These are phyloP conservation scores for honey bee (Apis mellifera) DNA, from an alignment of 1,140 invertebrate species.

Conservation along the genomic window DNA sequence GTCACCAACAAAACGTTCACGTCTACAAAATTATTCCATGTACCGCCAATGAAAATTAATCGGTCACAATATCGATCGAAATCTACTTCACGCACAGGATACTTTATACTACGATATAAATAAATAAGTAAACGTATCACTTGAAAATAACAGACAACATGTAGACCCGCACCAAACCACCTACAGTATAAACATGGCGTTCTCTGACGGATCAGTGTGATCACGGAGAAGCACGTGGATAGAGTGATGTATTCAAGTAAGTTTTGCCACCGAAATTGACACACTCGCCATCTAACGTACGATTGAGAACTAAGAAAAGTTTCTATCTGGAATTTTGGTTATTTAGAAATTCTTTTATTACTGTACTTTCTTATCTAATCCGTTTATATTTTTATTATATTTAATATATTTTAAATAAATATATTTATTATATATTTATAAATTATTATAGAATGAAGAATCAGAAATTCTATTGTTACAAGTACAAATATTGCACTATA, in stretches of 20 bases:
- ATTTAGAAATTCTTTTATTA: neutral
- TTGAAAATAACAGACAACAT: slow-evolving; percentile 59
- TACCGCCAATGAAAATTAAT: neutral
- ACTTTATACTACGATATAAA: slow-evolving; percentile 35
- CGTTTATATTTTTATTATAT: neutral
- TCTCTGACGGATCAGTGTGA: neutral
- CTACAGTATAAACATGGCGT: slow-evolving; percentile 62
- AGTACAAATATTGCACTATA: neutral
- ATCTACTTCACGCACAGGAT: slow-evolving; percentile 12
- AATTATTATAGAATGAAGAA: neutral
- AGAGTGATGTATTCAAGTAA: neutral
- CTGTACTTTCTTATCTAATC: no score
- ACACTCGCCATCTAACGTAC: neutral
- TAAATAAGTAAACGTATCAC: slow-evolving; percentile 58
- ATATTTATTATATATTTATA: neutral
- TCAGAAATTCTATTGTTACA: neutral
- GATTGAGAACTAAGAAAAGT: neutral
- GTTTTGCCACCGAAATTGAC: neutral
- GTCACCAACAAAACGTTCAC: slow-evolving; percentile 38
- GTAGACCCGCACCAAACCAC: slow-evolving; percentile 42
- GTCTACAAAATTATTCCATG: slow-evolving; percentile 14
- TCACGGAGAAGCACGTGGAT: no score
- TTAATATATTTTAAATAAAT: neutral
- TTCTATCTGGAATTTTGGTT: neutral
- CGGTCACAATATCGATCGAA: neutral